phyloP scores from a whole-genome alignment of 2,113 vertebrate genomes.

The Psilopogon haemacephalus region DNA sequence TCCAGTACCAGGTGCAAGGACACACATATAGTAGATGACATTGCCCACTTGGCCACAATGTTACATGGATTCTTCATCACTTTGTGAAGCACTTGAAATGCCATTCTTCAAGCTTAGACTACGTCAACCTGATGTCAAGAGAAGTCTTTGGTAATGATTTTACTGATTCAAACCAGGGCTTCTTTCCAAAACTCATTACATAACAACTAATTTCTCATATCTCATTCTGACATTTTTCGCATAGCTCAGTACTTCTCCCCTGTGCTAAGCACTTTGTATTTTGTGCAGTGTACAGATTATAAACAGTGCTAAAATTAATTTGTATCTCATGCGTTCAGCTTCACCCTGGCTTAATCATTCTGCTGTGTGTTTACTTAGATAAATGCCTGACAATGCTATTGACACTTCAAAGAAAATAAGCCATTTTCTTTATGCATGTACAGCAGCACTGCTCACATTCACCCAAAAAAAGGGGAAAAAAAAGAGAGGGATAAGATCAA shows the following conservation, averaged over 20 bases:
- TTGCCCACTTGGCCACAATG: not conserved
- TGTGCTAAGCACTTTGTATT: not conserved
- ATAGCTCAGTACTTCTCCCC: not conserved
- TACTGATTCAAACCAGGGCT: not conserved
- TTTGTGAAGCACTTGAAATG: not conserved
- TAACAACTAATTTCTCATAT: not conserved
- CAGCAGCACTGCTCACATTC: not conserved
- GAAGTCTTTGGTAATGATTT: not conserved
- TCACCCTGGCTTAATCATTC: slow-evolving; percentile 11
- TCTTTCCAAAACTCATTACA: not conserved
- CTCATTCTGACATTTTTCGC: not conserved
- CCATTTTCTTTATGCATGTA: not conserved
- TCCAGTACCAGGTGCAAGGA: not conserved
- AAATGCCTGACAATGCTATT: slow-evolving; percentile 53
- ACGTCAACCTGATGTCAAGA: fast-evolving
- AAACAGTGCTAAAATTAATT: slow-evolving; percentile 57
- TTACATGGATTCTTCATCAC: not conserved
- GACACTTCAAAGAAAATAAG: slow-evolving; percentile 59
- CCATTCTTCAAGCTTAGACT: not conserved
- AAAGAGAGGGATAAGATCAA: slow-evolving; percentile 9
- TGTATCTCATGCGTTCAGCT: slow-evolving; percentile 41
- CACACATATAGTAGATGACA: fast-evolving
- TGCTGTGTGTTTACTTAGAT: slow-evolving; percentile 46
- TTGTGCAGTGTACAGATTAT: slow-evolving; percentile 8
- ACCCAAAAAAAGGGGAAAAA: not conserved